Base-by-base conservation (phyloP, 2,888 invertebrate species). In the Fragum whitleyi region DNA sequence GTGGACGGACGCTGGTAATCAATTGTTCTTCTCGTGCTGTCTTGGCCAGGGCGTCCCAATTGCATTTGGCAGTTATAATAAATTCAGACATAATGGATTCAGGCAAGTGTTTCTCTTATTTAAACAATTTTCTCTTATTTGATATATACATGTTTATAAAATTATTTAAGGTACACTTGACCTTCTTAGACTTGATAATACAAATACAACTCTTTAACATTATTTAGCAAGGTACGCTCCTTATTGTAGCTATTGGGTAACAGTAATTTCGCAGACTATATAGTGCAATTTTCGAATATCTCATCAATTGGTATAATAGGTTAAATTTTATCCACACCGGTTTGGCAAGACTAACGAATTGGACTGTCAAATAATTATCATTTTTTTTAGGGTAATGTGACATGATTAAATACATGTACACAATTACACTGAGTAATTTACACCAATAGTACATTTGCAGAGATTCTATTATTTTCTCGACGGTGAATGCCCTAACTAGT, bases 381-480 rank as follows among this genome's bases (percentile, higher is more conserved):
- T n/a, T n/a, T n/a, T n/a, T n/a, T n/a, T n/a, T n/a, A n/a, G n/a
- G n/a, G n/a, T n/a, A n/a, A n/a, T n/a, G n/a, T n/a, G n/a, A n/a
- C n/a, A n/a, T n/a, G n/a, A n/a, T n/a, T n/a, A n/a, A n/a, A n/a
- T n/a, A n/a, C n/a, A n/a, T n/a, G n/a, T n/a, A n/a, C n/a, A n/a
- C 3, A 36, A 36, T 36, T 36, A 6, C 32, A 47, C 5, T 14
- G 47, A 47, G 47, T 14, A 47, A 47, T 47, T 47, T 47, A 47
- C 47, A 47, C 47, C 47, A 5, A 47, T 9, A 47, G 47, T 47
- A n/a, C 14, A 6, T 21, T 81, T 89, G n/a, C 82, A 92, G 94
- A 85, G 94, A 95, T 88, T 94, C 94, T 55, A 90, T 94, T 3
- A 92, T 94, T 79, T 93, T 95, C 76, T 93, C 94, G 2, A 55